These are phyloP conservation scores for Leuciscus idus DNA, from an alignment of 2,113 vertebrate genomes.

Conservation along the genomic window DNA sequence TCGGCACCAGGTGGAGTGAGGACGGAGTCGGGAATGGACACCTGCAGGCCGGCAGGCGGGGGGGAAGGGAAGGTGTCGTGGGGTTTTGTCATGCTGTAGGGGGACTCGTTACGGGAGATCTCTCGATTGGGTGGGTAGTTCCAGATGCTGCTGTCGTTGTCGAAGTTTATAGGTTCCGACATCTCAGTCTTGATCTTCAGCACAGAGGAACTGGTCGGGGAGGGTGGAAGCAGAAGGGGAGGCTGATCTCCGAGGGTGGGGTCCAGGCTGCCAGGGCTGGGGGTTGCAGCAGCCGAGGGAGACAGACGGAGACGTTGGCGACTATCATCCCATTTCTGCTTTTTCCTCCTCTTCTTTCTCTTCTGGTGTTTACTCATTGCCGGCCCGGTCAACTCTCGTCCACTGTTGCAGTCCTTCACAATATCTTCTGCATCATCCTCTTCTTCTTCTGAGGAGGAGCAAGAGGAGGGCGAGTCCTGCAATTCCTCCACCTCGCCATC, in stretches of 20 bases:
- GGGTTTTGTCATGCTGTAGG: constrained; percentile 98
- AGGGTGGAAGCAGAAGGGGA: constrained; percentile 84
- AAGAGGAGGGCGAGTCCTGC: constrained; percentile 85
- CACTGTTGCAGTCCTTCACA: constrained; percentile 85
- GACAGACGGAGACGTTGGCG: constrained; percentile 85
- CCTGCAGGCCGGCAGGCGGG: constrained; percentile 86
- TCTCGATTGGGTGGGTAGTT: constrained; percentile 98
- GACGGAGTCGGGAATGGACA: constrained; percentile 95
- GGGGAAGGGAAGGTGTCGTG: constrained; percentile 92
- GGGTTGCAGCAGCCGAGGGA: constrained; percentile 68
- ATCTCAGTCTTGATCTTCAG: constrained; percentile 99
- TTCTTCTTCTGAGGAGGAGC: constrained; percentile 88
- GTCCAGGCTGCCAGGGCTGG: constrained; percentile 85
- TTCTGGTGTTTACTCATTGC: constrained; percentile 86
- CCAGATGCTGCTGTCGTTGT: constrained; percentile 99
- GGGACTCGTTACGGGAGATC: constrained; percentile 97
- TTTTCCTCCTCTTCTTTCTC: constrained; percentile 94
- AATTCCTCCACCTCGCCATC: constrained; percentile 89
- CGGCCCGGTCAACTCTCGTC: constrained; percentile 73
- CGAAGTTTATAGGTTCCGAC: constrained; percentile 97
- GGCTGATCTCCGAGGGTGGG: constrained; percentile 83
- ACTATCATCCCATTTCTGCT: constrained; percentile 90
- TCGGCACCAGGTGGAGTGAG: constrained; percentile 94
- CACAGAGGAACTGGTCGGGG: constrained; percentile 89
- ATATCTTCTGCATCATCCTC: constrained; percentile 82